These are phyloP conservation scores for Chiloscyllium plagiosum DNA, from an alignment of 2,113 vertebrate genomes.

Conservation along the genomic window DNA sequence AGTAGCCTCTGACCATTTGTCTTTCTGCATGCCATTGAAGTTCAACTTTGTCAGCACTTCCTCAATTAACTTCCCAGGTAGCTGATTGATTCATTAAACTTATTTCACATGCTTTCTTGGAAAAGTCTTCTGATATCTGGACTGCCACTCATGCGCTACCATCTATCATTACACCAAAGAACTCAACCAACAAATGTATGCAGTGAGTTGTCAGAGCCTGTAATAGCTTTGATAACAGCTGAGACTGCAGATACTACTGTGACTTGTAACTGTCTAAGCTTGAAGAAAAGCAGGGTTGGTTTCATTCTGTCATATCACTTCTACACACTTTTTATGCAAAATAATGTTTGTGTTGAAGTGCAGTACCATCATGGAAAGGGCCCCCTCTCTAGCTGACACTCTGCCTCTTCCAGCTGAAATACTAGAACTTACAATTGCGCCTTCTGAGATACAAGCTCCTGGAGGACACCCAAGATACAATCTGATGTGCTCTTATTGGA, in stretches of 20 bases:
- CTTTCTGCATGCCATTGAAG: no score
- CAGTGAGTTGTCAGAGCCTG: background rate
- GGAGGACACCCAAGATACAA: background rate
- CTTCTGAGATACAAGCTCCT: background rate
- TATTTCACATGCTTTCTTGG: no score
- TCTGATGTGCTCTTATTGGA: background rate
- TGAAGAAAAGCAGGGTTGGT: background rate
- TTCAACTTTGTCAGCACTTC: no score
- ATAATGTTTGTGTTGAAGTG: background rate
- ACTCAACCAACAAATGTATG: background rate
- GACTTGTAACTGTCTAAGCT: background rate
- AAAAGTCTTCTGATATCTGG: background rate
- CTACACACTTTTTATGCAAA: background rate
- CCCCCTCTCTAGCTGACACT: background rate
- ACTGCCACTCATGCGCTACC: background rate
- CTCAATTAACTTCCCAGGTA: no score
- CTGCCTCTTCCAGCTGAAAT: background rate
- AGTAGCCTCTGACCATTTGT: no score
- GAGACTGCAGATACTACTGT: background rate
- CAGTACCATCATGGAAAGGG: background rate
- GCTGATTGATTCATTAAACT: no score
- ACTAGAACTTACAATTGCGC: background rate
- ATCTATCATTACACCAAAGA: background rate
- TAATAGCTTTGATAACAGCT: background rate
- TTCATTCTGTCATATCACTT: background rate